Evolutionary conservation across 2,888 invertebrate species (phyloP), one percentile per base, ranked within the genome.

Genomic region (Amphipyra tragopoginis): DNA sequence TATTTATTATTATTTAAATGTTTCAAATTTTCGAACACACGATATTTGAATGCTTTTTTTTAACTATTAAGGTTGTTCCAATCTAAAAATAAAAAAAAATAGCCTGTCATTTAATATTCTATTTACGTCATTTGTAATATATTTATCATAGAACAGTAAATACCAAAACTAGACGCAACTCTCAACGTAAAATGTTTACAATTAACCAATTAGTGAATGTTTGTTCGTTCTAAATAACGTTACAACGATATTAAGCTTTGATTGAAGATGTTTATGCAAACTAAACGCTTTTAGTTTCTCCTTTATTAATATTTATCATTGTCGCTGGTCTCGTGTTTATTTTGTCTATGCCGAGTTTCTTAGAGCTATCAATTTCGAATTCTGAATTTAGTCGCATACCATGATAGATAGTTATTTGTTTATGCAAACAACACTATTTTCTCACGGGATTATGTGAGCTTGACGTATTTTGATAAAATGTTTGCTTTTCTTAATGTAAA

Each of bases 161-260:
- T 40, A 42, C 40, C 3, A 44, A 21, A 34, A 43, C 36, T 15
- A 56, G 45, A 49, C 42, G 34, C 10, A 29, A 45, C 40, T 57
- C 1, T 36, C 10, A 45, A 49, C 36, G n/a, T 29, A 36, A 60
- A 77, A 77, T 82, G 71, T 81, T 84, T 80, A 81, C 74, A 70
- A 68, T 82, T 72, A 79, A 73, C 75, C 83, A 87, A 87, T 88
- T 87, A 86, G 72, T 49, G 59, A 60, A 48, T 81, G 75, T 79
- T 82, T 81, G 72, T 75, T 65, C 53, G 48, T 38, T 48, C 55
- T 71, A 64, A 75, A 77, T 74, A 75, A 58, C 61, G 58, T 55
- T 58, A 56, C 56, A 49, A 65, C 54, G 54, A 50, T 62, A 66
- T 75, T 62, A 65, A 61, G 64, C 47, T 73, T 62, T 72, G 70